A percentile compares a stretch with the other conserved stretches of the same genome.
Evolutionary conservation across 1,140 invertebrate genomes (phyloP).

Genomic region (Orius laevigatus): DNA sequence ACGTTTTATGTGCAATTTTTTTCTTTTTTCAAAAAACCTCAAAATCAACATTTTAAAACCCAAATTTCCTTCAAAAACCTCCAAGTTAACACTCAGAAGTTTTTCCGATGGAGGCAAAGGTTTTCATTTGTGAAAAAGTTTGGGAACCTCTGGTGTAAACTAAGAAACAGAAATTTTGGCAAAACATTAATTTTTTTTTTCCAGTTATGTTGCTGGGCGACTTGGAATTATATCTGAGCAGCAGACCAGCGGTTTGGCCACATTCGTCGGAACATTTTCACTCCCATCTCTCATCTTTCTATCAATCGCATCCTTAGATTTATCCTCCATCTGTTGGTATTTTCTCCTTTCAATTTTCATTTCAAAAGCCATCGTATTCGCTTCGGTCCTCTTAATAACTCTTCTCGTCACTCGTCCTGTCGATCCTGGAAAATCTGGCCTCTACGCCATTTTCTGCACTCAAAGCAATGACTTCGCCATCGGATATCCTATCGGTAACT

Average conservation of each 20-base stretch:
- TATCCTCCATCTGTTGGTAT: constrained; percentile 72
- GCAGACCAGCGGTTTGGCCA: constrained; percentile 81
- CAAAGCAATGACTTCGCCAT: constrained; percentile 98
- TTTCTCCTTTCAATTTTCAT: constrained; percentile 74
- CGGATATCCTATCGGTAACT: constrained; percentile 86
- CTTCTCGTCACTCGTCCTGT: constrained; percentile 59
- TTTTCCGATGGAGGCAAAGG: too few relatives aligned
- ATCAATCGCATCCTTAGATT: constrained; percentile 71
- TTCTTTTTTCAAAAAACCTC: too few relatives aligned
- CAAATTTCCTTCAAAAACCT: too few relatives aligned
- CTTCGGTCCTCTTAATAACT: constrained; percentile 61
- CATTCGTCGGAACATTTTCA: constrained; percentile 85
- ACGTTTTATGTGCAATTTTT: too few relatives aligned
- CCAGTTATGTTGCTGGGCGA: constrained; percentile 82
- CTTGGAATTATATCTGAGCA: constrained; percentile 63
- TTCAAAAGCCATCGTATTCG: constrained; percentile 74
- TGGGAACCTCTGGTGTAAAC: too few relatives aligned
- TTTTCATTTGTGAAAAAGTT: too few relatives aligned
- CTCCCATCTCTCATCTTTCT: constrained; percentile 83
- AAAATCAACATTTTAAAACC: too few relatives aligned
- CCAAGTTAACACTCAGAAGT: too few relatives aligned
- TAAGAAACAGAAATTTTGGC: too few relatives aligned
- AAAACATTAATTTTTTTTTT: too few relatives aligned
- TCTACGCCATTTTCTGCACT: constrained; percentile 89
- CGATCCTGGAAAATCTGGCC: constrained; percentile 67